A percentile compares a stretch with the other conserved stretches of the same genome.
Conservation (phyloP, 2,888 invertebrate species). For the Noctua janthe region DNA sequence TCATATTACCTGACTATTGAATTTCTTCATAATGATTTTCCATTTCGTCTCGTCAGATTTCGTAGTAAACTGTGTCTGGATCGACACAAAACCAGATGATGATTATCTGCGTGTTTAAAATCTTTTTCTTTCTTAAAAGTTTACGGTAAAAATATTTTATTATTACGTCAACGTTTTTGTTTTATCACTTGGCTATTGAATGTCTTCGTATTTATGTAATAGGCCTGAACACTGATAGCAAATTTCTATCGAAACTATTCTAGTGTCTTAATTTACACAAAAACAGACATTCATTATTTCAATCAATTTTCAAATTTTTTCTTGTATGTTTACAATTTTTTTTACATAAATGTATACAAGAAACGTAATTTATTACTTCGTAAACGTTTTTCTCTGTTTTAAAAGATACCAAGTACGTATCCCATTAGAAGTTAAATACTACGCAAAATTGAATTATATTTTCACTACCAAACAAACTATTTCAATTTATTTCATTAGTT, state of each 20-base stretch:
- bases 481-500: not conserved
- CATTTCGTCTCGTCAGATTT: too few species aligned
- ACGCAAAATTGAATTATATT: not conserved
- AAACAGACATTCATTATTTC: not conserved
- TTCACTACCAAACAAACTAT: not conserved
- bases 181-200: not conserved
- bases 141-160: not conserved
- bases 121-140: not conserved
- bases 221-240: not conserved
- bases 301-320: not conserved
- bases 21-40: not conserved
- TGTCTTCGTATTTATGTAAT: slow-evolving; percentile 7
- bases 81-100: too few species aligned
- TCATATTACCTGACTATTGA: not conserved
- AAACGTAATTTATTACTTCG: not conserved
- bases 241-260: not conserved
- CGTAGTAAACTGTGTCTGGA: too few species aligned
- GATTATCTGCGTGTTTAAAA: not conserved
- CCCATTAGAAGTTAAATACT: not conserved
- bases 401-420: not conserved
- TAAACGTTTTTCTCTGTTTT: not conserved
- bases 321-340: not conserved
- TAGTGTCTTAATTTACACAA: not conserved
- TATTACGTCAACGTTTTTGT: not conserved
- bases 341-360: not conserved